Evolutionary conservation across 2,797 vertebrate genomes (phyloP), one percentile per base, ranked within the genome.

Genomic region (Schizopygopsis pylzovi): DNA sequence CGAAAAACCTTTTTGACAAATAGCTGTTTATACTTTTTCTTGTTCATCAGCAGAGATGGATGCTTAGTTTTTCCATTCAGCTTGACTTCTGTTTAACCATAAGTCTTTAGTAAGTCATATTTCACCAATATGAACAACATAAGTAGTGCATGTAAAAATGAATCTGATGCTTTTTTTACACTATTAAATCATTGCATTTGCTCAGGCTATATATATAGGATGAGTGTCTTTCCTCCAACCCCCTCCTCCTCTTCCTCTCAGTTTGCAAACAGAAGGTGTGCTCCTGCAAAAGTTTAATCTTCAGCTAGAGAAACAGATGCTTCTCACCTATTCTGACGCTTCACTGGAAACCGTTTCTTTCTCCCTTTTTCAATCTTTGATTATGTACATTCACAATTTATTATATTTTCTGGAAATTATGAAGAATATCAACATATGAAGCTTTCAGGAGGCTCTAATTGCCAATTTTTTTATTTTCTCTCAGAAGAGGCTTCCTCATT

Each of bases 261-360:
- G 45, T 45, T 67, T 81, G 16, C 39, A 73, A 47, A 86, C 77
- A 86, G 75, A 77, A 80, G 77, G 59, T 83, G 41, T 67, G 81
- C 54, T 75, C 20, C 25, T 78, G 83, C 73, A 76, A 82, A 81
- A 87, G 83, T 84, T 28, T 68, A 33, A 81, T 82, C 73, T 88
- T 85, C 63, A 82, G 61, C 63, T 63, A 88, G 79, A 70, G 49
- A 77, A 87, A 79, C 82, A 85, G 75, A 86, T 87, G 81, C 61
- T 81, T 79, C 45, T 86, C 79, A 83, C 82, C 71, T 84, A 2
- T 52, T 70, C 45, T 70, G 61, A 54, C 0, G 1, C 28, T 52
- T 22, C 6, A 2, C 45, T 37, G 43, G 4, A 67, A 47, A 20
- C 25, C 0, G 10, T 68, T 49, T 67, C 6, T 33, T 80, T 33